Base-by-base conservation (phyloP, 2,797 vertebrate species). In the Pelobates cultripes region DNA sequence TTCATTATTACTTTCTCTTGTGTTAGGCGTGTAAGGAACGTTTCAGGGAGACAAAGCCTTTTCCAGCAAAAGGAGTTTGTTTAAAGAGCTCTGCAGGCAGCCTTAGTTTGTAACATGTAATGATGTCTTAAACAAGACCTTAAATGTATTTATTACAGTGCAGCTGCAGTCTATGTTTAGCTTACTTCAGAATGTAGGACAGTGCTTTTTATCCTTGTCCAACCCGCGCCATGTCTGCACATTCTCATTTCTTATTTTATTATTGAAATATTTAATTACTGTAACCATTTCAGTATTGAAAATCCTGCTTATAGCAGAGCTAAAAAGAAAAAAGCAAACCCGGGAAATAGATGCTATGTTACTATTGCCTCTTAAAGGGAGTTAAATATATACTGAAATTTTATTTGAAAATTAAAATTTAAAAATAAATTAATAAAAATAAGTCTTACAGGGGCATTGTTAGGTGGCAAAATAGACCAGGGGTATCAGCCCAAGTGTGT, bases 1-100 rank as follows among this genome's bases (percentile, higher is more conserved):
- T 63, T 75, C 67, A 73, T 60, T 73, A 79, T 66, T 68, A 66
- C 66, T 73, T 71, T 74, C 75, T 74, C 75, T 13, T 78, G 75
- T 73, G 57, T 51, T 64, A 77, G 75, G 69, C 63, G 70, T 79
- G 63, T 68, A 51, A 75, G 70, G 12, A 57, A 14, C 43, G 66
- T 70, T 70, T 66, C 7, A 71, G 44, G 14, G 42, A 68, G 69
- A 66, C 40, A 70, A 70, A 75, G 73, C 40, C 66, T 51, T 68
- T 45, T 15, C 9, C 4, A 81, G 66, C 57, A 77, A 77, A 57
- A 77, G 68, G 28, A n/a, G 68, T 69, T 82, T 77, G 68, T 76
- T 5, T 77, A 55, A 69, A 53, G 79, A 45, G 14, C 43, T 81
- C 43, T n/a, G 53, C 28, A 55, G 73, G 73, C 55, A 43, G 55